These are phyloP conservation scores for Dryococelus australis DNA, from an alignment of 2,888 invertebrate genomes.

Conservation along the genomic window DNA sequence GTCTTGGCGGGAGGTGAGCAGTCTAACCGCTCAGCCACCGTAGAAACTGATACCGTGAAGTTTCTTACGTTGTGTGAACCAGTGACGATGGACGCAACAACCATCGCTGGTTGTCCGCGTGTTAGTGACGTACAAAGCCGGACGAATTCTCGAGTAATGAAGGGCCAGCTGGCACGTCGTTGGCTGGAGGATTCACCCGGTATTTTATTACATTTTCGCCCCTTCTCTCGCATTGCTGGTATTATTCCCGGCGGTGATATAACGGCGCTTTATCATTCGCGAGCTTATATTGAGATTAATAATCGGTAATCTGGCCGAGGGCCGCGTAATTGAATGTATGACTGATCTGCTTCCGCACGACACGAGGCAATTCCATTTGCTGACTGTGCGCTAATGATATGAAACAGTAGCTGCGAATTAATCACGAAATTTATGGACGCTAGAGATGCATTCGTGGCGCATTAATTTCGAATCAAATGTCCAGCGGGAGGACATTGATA, in stretches of 20 bases:
- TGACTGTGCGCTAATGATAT: background rate
- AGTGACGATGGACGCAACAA: too few relatives aligned
- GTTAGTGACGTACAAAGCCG: too few relatives aligned
- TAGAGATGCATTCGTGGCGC: background rate
- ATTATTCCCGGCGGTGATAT: background rate
- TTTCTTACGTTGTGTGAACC: too few relatives aligned
- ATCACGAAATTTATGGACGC: background rate
- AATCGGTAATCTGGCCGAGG: background rate
- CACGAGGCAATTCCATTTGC: background rate
- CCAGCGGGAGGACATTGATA: background rate
- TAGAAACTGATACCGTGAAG: too few relatives aligned
- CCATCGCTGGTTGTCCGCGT: too few relatives aligned
- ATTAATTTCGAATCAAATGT: background rate
- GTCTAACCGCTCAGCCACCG: too few relatives aligned
- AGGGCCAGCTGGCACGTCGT: too few relatives aligned
- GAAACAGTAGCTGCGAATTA: slow-evolving; percentile 16
- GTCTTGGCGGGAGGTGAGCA: too few relatives aligned
- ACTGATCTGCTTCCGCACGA: background rate
- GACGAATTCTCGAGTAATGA: too few relatives aligned
- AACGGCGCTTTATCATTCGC: background rate
- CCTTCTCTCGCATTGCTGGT: background rate
- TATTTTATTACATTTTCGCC: too few relatives aligned
- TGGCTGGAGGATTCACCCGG: too few relatives aligned
- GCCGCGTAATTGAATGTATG: background rate
- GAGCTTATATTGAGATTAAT: background rate